Conservation (phyloP, 2,113 vertebrate genomes). For the Indri indri region DNA sequence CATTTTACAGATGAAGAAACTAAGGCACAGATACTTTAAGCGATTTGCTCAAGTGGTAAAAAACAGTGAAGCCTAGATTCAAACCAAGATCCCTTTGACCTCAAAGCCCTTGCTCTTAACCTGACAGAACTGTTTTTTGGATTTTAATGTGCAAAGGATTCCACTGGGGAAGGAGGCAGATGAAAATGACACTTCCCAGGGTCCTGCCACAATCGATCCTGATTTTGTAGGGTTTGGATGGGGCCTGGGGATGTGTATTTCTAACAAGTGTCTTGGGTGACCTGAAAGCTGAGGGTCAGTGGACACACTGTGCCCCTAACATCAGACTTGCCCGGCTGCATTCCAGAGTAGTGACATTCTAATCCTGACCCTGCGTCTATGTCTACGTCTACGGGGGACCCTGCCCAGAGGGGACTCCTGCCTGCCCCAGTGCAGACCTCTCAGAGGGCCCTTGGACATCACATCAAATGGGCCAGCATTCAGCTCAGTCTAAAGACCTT, state of each 20-base stretch:
- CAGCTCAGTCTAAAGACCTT: background rate
- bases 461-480: background rate
- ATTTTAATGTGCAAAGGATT: background rate
- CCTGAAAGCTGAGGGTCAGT: background rate
- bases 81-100: background rate
- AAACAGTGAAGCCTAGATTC: background rate
- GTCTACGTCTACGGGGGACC: background rate
- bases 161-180: background rate
- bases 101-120: background rate
- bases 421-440: too few relatives aligned
- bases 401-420: background rate
- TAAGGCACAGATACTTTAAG: too few relatives aligned
- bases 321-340: rapidly evolving
- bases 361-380: background rate
- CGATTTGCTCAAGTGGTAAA: background rate
- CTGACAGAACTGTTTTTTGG: background rate
- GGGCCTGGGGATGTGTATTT: background rate
- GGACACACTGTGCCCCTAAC: rapidly evolving
- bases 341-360: background rate
- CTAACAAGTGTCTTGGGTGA: too few relatives aligned
- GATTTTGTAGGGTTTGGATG: background rate
- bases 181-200: background rate
- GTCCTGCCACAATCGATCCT: rapidly evolving
- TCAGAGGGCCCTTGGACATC: background rate
- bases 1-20: background rate